A percentile compares a stretch with the other conserved stretches of the same genome.
Conservation (phyloP, 2,113 vertebrate species). For the Hepsetus odoe region DNA sequence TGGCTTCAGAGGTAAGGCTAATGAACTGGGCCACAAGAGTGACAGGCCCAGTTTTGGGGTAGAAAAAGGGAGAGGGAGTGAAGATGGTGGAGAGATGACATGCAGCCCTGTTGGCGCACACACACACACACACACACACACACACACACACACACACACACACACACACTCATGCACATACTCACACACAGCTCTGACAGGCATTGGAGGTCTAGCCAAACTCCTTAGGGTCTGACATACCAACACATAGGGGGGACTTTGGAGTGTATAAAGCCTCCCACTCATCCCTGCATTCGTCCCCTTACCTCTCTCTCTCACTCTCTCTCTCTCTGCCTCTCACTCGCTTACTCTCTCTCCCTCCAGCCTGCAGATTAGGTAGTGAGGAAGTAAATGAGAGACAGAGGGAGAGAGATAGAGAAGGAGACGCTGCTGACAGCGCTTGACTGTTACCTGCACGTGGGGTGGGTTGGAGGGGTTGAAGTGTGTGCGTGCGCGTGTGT, state of each 20-base stretch:
- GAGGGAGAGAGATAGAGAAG: slow-evolving; percentile 37
- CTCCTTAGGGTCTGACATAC: slow-evolving; percentile 55
- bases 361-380: slow-evolving; percentile 33
- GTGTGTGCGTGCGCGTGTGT: neutral
- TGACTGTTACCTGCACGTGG: slow-evolving; percentile 40
- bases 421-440: slow-evolving; percentile 51
- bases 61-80: slow-evolving; percentile 35
- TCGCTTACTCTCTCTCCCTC: slow-evolving; percentile 1
- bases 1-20: slow-evolving; percentile 56
- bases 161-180: slow-evolving; percentile 31
- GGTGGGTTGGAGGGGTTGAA: neutral
- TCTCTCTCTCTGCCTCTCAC: slow-evolving; percentile 15
- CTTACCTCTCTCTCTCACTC: slow-evolving; percentile 16
- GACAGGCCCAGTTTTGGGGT: slow-evolving; percentile 60
- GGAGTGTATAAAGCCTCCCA: slow-evolving; percentile 48
- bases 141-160: slow-evolving; percentile 21
- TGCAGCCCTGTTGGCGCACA: slow-evolving; percentile 24
- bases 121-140: slow-evolving; percentile 22
- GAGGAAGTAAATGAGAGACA: slow-evolving; percentile 39
- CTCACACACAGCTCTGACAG: slow-evolving; percentile 52
- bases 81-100: slow-evolving; percentile 55
- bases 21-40: slow-evolving; percentile 58
- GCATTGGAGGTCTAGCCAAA: slow-evolving; percentile 53
- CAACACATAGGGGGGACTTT: slow-evolving; percentile 56
- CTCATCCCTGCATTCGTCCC: slow-evolving; percentile 18